Percentiles rank a stretch among this genome's conserved stretches.
Evolutionary conservation across 2,888 invertebrate species (phyloP).

Genomic region (Atethmia centrago): DNA sequence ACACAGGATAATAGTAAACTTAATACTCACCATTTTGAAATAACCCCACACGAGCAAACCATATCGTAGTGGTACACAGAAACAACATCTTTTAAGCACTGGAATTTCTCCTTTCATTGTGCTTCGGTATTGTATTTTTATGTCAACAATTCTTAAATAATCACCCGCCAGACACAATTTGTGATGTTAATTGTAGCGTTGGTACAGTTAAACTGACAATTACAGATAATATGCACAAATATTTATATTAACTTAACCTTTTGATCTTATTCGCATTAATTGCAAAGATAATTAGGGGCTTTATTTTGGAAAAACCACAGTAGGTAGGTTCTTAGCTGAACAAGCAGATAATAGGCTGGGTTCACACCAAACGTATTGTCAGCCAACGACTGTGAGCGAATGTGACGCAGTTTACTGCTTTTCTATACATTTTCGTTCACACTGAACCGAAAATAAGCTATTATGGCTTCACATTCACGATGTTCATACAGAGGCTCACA

Average conservation of each 20-base stretch:
- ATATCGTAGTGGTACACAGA: constrained; percentile 64
- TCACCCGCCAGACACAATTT: background rate
- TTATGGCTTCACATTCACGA: background rate
- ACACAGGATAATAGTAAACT: background rate
- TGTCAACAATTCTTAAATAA: background rate
- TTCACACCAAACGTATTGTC: background rate
- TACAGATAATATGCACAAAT: constrained; percentile 8
- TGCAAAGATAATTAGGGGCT: background rate
- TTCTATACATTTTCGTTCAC: background rate
- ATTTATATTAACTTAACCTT: constrained; percentile 30
- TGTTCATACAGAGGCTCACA: background rate
- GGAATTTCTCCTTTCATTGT: constrained; percentile 64
- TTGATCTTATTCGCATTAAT: background rate
- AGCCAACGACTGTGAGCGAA: background rate
- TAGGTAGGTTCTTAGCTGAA: background rate
- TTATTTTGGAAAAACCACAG: background rate
- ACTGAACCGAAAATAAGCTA: background rate
- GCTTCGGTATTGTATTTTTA: background rate
- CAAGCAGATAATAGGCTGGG: background rate
- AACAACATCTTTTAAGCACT: constrained; percentile 61
- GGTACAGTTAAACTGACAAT: background rate
- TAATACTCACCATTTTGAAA: constrained; percentile 58
- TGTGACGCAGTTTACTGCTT: background rate
- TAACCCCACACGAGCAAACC: constrained; percentile 66
- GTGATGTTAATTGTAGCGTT: background rate